Conservation (phyloP, 2,797 vertebrate genomes). For the Australoheros facetus region DNA sequence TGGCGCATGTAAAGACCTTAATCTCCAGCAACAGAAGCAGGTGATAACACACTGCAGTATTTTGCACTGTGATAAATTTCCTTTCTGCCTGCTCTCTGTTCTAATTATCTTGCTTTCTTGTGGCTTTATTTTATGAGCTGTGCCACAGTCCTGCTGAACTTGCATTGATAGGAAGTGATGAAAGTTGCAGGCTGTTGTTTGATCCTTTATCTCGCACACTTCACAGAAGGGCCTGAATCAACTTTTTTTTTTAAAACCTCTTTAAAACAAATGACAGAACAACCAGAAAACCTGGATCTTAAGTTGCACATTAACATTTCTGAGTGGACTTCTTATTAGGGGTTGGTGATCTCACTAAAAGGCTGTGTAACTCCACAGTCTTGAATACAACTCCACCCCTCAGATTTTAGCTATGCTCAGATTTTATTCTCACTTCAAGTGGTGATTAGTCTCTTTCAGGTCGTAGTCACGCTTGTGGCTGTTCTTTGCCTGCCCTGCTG, state of each 20-base stretch:
- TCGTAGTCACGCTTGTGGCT: too few relatives aligned
- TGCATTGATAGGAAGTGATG: constrained; percentile 7
- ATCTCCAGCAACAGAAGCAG: constrained; percentile 2
- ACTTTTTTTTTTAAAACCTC: neutral
- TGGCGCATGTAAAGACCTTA: neutral
- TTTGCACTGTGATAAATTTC: constrained; percentile 25
- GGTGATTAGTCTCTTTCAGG: too few relatives aligned
- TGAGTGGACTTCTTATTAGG: too few relatives aligned
- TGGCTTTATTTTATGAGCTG: constrained; percentile 26
- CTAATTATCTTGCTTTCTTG: constrained; percentile 27
- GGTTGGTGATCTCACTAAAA: too few relatives aligned
- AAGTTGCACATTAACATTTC: too few relatives aligned
- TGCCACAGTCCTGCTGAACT: neutral
- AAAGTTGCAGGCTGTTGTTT: neutral
- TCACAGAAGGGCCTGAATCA: neutral
- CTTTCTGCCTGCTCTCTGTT: constrained; percentile 13
- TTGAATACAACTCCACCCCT: too few relatives aligned
- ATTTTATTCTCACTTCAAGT: too few relatives aligned
- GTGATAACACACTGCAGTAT: constrained; percentile 24
- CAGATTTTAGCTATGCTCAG: too few relatives aligned
- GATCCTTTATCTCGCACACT: neutral
- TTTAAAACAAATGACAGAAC: neutral
- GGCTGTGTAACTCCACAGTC: too few relatives aligned
- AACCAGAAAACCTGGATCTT: neutral
- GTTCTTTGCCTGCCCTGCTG: too few relatives aligned